phyloP scores from a whole-genome alignment of 1,140 invertebrate genomes.

The Chymomyza costata region DNA sequence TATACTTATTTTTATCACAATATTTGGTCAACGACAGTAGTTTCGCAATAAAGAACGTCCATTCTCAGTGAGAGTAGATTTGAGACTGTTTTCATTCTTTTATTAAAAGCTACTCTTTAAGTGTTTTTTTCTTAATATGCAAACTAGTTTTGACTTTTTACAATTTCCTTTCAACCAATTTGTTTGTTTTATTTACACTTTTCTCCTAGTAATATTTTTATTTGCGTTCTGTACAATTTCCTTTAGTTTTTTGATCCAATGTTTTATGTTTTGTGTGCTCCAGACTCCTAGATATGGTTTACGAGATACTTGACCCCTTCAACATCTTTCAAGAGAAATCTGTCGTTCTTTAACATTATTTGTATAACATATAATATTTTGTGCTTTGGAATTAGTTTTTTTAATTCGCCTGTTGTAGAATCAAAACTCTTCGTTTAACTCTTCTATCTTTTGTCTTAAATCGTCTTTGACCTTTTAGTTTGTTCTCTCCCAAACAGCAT shows the following conservation, averaged over 20 bases:
- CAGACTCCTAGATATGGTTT: slow-evolving; percentile 41
- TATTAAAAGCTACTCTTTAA: too few relatives aligned
- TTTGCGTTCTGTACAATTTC: too few relatives aligned
- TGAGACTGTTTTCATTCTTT: too few relatives aligned
- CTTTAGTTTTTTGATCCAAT: not conserved
- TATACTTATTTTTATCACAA: too few relatives aligned
- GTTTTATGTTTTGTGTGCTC: slow-evolving; percentile 2
- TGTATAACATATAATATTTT: slow-evolving; percentile 43
- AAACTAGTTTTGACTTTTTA: too few relatives aligned
- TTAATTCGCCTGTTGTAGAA: slow-evolving; percentile 1
- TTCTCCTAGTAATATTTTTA: too few relatives aligned
- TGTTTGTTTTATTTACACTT: too few relatives aligned
- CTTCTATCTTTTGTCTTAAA: slow-evolving; percentile 29
- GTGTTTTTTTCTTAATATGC: too few relatives aligned
- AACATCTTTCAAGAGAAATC: slow-evolving; percentile 38
- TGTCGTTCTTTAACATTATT: slow-evolving; percentile 36
- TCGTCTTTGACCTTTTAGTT: slow-evolving; percentile 49
- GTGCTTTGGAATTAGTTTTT: slow-evolving; percentile 30
- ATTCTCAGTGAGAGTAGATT: too few relatives aligned
- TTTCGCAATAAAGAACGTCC: too few relatives aligned
- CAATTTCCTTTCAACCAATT: too few relatives aligned
- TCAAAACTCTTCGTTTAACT: slow-evolving; percentile 24
- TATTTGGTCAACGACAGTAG: too few relatives aligned
- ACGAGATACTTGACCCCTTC: slow-evolving; percentile 33
- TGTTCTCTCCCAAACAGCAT: slow-evolving; percentile 33